Conservation (phyloP, 2,113 vertebrate species). For the Entomyzon cyanotis region DNA sequence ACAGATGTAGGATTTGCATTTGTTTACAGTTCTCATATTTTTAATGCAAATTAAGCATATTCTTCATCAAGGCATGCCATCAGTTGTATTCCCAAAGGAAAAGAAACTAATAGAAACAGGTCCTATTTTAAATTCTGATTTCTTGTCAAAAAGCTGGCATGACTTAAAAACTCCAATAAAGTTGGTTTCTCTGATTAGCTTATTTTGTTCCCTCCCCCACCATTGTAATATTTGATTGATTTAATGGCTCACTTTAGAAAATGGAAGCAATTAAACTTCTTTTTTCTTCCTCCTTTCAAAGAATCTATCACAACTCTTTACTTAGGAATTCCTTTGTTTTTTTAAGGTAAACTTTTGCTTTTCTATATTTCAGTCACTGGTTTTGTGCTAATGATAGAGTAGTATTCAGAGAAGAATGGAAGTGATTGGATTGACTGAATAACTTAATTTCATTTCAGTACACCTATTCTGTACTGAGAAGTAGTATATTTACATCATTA, state of each 20-base stretch:
- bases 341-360: not conserved
- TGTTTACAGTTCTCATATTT: not conserved
- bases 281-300: not conserved
- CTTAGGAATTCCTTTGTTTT: not conserved
- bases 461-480: not conserved
- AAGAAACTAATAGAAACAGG: not conserved
- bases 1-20: not conserved
- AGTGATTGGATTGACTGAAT: not conserved
- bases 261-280: not conserved
- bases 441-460: not conserved
- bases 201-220: not conserved
- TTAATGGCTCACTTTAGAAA: not conserved
- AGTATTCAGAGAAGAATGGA: not conserved
- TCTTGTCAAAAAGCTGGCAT: slow-evolving; percentile 25
- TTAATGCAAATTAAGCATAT: slow-evolving; percentile 31
- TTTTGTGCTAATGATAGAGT: not conserved
- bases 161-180: not conserved
- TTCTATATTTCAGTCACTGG: not conserved
- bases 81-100: not conserved
- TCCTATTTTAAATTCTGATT: slow-evolving; percentile 44
- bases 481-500: not conserved
- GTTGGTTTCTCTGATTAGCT: not conserved
- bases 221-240: not conserved
- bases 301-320: not conserved
- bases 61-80: not conserved